These are phyloP conservation scores for Erannis defoliaria DNA, from an alignment of 2,888 invertebrate genomes.

Conservation along the genomic window DNA sequence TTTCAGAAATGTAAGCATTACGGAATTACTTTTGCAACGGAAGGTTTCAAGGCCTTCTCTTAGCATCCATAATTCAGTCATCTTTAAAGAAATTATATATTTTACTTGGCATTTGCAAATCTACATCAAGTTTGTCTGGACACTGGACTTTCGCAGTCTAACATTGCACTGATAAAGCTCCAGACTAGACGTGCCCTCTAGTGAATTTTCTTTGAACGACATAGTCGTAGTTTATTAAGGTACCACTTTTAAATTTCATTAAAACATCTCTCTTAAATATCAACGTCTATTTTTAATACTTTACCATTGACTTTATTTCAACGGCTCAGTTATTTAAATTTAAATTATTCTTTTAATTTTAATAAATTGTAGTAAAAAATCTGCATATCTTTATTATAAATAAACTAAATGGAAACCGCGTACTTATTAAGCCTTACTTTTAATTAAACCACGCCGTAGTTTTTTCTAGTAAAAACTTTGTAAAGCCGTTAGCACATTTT, in stretches of 20 bases:
- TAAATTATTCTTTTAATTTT: conserved; percentile 4
- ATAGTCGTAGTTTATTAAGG: conserved; percentile 4
- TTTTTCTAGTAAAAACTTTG: conserved; percentile 37
- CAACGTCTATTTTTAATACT: conserved; percentile 5
- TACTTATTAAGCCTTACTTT: conserved; percentile 15
- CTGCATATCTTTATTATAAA: conserved; percentile 18
- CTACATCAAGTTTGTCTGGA: conserved; percentile 14
- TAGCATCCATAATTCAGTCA: not conserved
- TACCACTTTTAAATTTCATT: conserved; percentile 25
- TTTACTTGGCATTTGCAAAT: conserved; percentile 24
- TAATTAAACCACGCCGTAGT: conserved; percentile 13
- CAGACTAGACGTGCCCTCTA: conserved; percentile 30
- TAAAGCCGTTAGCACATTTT: conserved; percentile 56
- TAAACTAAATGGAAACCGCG: conserved; percentile 18
- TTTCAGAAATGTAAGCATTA: too few relatives aligned
- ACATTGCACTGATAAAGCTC: conserved; percentile 39
- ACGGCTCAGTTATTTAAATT: not conserved
- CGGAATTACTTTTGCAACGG: not conserved
- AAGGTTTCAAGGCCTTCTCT: not conserved
- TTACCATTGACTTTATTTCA: conserved; percentile 5
- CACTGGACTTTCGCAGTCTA: conserved; percentile 29
- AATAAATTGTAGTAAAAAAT: conserved; percentile 11
- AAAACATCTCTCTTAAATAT: conserved; percentile 18
- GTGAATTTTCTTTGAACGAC: conserved; percentile 15
- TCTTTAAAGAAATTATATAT: not conserved